A percentile compares a stretch with the other conserved stretches of the same genome.
These are phyloP conservation scores for Chirona hameri DNA, from an alignment of 2,888 invertebrate species.

Conservation along the genomic window DNA sequence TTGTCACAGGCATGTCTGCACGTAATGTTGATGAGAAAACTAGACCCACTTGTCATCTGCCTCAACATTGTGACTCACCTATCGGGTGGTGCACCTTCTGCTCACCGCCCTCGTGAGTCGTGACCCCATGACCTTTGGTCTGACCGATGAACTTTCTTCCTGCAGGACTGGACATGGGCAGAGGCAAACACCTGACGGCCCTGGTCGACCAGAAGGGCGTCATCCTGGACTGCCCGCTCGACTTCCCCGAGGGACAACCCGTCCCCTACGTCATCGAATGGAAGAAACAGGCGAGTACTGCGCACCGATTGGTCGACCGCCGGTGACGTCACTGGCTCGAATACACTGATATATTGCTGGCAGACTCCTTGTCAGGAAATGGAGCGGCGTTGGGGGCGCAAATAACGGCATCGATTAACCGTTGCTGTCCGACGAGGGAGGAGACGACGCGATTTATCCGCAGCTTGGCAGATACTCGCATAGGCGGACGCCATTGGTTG, in stretches of 20 bases:
- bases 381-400: not conserved
- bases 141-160: not conserved
- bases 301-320: not conserved
- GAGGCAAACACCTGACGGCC: constrained; percentile 92
- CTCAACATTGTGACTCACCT: too few species aligned
- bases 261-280: constrained; percentile 98
- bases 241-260: constrained; percentile 91
- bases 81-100: too few species aligned
- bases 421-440: not conserved
- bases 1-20: too few species aligned
- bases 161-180: not conserved
- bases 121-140: too few species aligned
- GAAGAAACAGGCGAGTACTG: constrained; percentile 90
- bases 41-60: too few species aligned
- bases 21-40: too few species aligned
- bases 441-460: not conserved
- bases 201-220: constrained; percentile 95
- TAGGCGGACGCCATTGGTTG: not conserved
- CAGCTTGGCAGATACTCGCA: not conserved
- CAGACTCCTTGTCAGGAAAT: not conserved
- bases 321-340: not conserved
- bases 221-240: constrained; percentile 96
- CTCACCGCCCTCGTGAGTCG: too few species aligned
- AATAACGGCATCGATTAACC: not conserved
- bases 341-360: not conserved